Evolutionary conservation across 1,140 invertebrate species (phyloP).

Genomic region (Eupeodes corollae): DNA sequence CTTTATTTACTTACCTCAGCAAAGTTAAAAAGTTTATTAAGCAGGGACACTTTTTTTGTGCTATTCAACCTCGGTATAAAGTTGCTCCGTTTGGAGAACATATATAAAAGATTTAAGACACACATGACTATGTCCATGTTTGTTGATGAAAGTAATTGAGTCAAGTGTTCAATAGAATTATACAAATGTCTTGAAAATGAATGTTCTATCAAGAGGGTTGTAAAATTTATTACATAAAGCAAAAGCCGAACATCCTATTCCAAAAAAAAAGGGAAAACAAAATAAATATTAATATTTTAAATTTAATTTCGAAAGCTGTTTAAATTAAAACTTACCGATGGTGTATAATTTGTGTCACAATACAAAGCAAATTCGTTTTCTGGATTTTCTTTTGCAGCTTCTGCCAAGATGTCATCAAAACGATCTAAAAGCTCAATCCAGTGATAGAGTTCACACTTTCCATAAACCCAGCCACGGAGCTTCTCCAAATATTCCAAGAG

Average conservation of each 20-base stretch:
- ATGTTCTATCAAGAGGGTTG: slow-evolving; percentile 78
- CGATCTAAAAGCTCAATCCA: slow-evolving; percentile 81
- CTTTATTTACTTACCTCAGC: slow-evolving; percentile 67
- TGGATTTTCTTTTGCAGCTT: slow-evolving; percentile 51
- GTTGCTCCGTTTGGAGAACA: slow-evolving; percentile 87
- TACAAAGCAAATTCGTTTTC: slow-evolving; percentile 65
- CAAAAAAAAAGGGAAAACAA: slow-evolving; percentile 12
- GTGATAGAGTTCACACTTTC: slow-evolving; percentile 84
- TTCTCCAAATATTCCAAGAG: slow-evolving; percentile 60
- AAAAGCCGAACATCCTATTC: slow-evolving; percentile 62
- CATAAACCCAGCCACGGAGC: slow-evolving; percentile 77
- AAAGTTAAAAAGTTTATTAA: slow-evolving; percentile 66
- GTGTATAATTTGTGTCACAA: slow-evolving; percentile 59
- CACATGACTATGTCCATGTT: slow-evolving; percentile 80
- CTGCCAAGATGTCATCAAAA: slow-evolving; percentile 71
- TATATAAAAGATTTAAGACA: slow-evolving; percentile 78
- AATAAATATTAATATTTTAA: not conserved
- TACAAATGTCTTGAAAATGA: slow-evolving; percentile 83
- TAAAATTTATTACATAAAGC: slow-evolving; percentile 70
- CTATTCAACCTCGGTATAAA: slow-evolving; percentile 70
- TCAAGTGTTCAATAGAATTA: slow-evolving; percentile 83
- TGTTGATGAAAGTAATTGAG: slow-evolving; percentile 69
- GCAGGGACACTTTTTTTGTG: slow-evolving; percentile 61
- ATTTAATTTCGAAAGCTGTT: too few relatives aligned
- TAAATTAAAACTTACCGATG: slow-evolving; percentile 40